A percentile compares a stretch with the other conserved stretches of the same genome.
phyloP scores from a whole-genome alignment of 2,888 invertebrate species.

The Ormyrus nitidulus region DNA sequence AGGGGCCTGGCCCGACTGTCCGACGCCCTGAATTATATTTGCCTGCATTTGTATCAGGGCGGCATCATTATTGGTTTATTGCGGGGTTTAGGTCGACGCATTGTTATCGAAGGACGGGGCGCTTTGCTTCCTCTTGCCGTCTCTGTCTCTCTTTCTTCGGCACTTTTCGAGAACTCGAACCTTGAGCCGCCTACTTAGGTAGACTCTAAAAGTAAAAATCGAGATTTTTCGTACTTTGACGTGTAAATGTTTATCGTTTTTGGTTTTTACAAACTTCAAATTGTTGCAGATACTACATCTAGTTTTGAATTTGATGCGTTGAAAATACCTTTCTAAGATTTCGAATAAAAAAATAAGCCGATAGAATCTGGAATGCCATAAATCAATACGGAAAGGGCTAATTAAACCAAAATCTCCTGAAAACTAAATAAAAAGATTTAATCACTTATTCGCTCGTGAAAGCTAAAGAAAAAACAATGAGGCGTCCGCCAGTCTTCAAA shows the following conservation, averaged over 20 bases:
- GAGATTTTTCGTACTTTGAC: neutral
- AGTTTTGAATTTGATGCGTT: too few relatives aligned
- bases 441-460: too few relatives aligned
- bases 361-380: too few relatives aligned
- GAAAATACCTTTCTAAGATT: too few relatives aligned
- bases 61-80: slow-evolving; percentile 70
- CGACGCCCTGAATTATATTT: slow-evolving; percentile 68
- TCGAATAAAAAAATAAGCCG: too few relatives aligned
- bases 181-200: slow-evolving; percentile 7
- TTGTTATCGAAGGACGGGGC: slow-evolving; percentile 61
- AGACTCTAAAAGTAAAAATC: neutral
- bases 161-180: slow-evolving; percentile 12
- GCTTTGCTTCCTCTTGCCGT: slow-evolving; percentile 13
- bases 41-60: slow-evolving; percentile 68
- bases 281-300: too few relatives aligned
- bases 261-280: too few relatives aligned
- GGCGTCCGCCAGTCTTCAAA: neutral
- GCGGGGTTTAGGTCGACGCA: slow-evolving; percentile 57
- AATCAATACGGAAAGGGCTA: too few relatives aligned
- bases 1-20: slow-evolving; percentile 10
- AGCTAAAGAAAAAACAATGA: too few relatives aligned
- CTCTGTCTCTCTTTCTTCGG: slow-evolving; percentile 12
- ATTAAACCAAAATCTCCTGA: too few relatives aligned
- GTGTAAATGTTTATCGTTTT: too few relatives aligned
- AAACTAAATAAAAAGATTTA: too few relatives aligned